Base-by-base conservation (phyloP, 2,797 vertebrate genomes). In the Alcedo quadribrachys region DNA sequence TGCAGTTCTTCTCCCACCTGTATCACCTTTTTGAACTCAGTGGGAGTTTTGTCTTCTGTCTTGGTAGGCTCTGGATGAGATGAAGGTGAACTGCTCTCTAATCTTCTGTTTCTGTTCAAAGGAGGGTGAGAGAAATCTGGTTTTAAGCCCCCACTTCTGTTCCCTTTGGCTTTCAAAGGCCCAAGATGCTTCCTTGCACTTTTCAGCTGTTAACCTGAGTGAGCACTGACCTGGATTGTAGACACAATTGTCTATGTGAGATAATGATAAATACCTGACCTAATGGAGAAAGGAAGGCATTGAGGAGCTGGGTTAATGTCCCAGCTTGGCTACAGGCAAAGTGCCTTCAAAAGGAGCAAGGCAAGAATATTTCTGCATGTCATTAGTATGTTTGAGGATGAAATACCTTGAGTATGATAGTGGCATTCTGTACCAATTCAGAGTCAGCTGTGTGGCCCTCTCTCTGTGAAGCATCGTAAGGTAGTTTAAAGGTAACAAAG, bases 91-190 rank as follows among this genome's bases (percentile, higher is more conserved):
- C 1, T 0, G 33, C n/a, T 67, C 51, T 86, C n/a, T 90, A 79
- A 89, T 92, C 51, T 71, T 86, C 54, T 18, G 4, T 81, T 95
- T 89, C 61, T 76, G 68, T 35, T 73, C 70, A 50, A 25, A 67
- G 69, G 21, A 90, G 33, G 13, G 53, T 74, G 63, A 85, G 92
- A 86, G 21, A 50, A 71, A 35, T 46, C 61, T 77, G 65, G 48
- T 73, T 86, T 92, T 79, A 77, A 86, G 67, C 53, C 53, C 45
- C 28, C 22, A 32, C 28, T 93, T 81, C 63, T 81, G 53, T 73
- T 92, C 73, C 57, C 51, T 76, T 86, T 80, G 80, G 74, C 91
- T 91, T 88, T 81, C 51, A 73, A 32, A 81, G 9, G 40, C 8
- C 51, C 66, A 35, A 60, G 45, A 48, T 74, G 6, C 37, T 67